phyloP scores from a whole-genome alignment of 1,140 invertebrate genomes.

The Stenopsyche tienmushanensis region DNA sequence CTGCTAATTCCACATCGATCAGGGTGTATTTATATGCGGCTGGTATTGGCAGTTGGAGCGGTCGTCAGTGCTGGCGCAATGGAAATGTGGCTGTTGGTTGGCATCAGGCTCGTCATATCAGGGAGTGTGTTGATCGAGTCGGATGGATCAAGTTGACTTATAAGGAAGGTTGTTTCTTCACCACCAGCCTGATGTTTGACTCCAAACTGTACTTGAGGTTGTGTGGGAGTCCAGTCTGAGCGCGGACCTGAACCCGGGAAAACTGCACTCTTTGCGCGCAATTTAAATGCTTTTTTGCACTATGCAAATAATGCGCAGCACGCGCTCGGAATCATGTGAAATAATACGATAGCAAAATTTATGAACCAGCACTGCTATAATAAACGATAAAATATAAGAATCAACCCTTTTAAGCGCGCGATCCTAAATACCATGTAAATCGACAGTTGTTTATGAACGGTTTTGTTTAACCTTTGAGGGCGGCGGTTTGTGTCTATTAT shows the following conservation, averaged over 20 bases:
- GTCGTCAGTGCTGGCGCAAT: no score
- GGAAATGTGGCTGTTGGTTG: constrained; percentile 5
- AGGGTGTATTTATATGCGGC: no score
- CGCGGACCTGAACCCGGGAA: constrained; percentile 17
- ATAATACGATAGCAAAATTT: no score
- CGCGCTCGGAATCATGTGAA: no score
- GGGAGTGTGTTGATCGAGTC: constrained; percentile 16
- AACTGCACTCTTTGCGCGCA: background rate
- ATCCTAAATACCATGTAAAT: background rate
- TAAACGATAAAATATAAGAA: background rate
- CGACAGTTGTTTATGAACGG: background rate
- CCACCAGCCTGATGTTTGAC: constrained; percentile 1
- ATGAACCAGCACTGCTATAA: background rate
- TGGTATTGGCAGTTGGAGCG: no score
- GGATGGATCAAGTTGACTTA: constrained; percentile 25
- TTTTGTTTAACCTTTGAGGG: no score
- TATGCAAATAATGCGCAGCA: background rate
- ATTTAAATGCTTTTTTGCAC: background rate
- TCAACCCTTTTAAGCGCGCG: background rate
- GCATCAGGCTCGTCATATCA: constrained; percentile 20
- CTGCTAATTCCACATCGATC: no score
- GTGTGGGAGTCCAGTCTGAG: constrained; percentile 22
- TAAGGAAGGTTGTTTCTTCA: constrained; percentile 22
- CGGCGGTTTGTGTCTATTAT: no score
- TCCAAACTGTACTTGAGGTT: constrained; percentile 4